Evolutionary conservation across 2,888 invertebrate genomes (phyloP).

Genomic region (Tupiocoris notatus): DNA sequence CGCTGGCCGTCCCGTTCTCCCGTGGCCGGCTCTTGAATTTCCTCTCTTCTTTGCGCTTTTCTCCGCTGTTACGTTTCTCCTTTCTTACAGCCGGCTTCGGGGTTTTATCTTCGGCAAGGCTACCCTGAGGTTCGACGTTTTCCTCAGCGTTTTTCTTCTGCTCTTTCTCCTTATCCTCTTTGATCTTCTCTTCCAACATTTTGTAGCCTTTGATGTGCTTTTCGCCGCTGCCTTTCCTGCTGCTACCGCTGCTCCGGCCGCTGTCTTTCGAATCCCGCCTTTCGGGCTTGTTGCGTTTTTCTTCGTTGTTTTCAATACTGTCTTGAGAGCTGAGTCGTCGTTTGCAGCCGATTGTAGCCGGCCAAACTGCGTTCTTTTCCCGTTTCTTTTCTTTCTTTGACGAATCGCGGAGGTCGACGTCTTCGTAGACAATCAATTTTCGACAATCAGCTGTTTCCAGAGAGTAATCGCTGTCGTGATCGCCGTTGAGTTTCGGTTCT

Average conservation of each 20-base stretch:
- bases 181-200: constrained; percentile 62
- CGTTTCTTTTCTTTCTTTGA: constrained; percentile 57
- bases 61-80: constrained; percentile 51
- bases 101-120: constrained; percentile 44
- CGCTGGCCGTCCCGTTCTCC: constrained; percentile 55
- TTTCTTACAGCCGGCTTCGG: constrained; percentile 48
- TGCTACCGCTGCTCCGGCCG: constrained; percentile 52
- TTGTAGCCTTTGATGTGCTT: constrained; percentile 58
- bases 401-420: constrained; percentile 59
- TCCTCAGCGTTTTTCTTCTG: constrained; percentile 49
- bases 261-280: constrained; percentile 72
- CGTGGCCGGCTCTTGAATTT: constrained; percentile 57
- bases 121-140: constrained; percentile 1
- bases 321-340: constrained; percentile 78
- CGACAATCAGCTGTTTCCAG: constrained; percentile 52
- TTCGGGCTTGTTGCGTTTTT: constrained; percentile 63
- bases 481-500: constrained; percentile 50
- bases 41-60: constrained; percentile 52
- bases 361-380: constrained; percentile 60
- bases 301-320: constrained; percentile 58
- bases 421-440: constrained; percentile 53
- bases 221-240: constrained; percentile 50
- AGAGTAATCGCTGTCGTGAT: constrained; percentile 47
- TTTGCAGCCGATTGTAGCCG: constrained; percentile 67
- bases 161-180: constrained; percentile 61